Evolutionary conservation across 2,888 invertebrate species (phyloP), one percentile per base, ranked within the genome.

Genomic region (Pristionchus mayeri): DNA sequence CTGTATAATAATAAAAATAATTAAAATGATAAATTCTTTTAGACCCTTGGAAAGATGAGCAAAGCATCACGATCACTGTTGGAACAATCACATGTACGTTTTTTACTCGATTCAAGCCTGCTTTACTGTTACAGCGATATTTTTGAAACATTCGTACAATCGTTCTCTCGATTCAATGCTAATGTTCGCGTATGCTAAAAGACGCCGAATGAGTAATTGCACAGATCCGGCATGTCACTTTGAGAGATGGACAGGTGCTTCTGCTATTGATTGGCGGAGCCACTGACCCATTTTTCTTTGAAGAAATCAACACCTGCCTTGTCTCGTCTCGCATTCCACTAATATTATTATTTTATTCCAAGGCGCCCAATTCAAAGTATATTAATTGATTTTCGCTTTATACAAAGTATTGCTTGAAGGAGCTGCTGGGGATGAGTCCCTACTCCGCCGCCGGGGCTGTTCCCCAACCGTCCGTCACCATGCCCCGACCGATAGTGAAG

Each of bases 11-110:
- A n/a, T n/a, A n/a, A n/a, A n/a, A n/a, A n/a, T n/a, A n/a, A n/a
- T n/a, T n/a, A n/a, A n/a, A n/a, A n/a, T 37, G 34, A 37, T 44
- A 18, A 24, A 78, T 18, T 3, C n/a, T 79, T 80, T 44, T 67
- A 75, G 84, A 57, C 34, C 24, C 50, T 30, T 18, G 84, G 84
- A 18, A 18, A 44, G 27, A 84, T 84, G 84, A 84, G 84, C 54
- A 13, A 52, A 16, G 75, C 84, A 21, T 84, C 84, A 4, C 50
- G 54, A 18, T 37, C 30, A 2, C 75, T 84, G 0, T n/a, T 84
- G 2, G 52, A 71, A 3, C 9, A n/a, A 11, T 82, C 81, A 40
- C 81, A 82, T 63, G 81, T 82, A 21, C 18, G 81, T 82, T 34
- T 71, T 37, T 63, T 44, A 44, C 6, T 44, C 13, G 6, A 44